Base-by-base conservation (phyloP, 2,113 vertebrate genomes). In the Ailurus styani region DNA sequence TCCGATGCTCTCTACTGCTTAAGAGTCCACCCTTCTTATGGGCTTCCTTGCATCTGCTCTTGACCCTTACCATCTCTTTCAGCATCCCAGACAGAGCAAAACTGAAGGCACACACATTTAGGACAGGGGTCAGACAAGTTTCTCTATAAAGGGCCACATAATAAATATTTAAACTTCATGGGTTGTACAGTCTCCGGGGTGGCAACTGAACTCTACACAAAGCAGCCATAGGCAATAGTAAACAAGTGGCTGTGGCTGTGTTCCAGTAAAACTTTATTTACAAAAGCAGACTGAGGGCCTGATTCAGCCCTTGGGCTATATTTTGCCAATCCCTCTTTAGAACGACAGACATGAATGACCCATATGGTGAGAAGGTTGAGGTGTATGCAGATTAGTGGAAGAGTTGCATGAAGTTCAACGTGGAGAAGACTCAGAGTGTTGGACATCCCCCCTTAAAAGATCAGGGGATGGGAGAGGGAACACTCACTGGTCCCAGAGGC, bases 241-340 rank as follows among this genome's bases (percentile, higher is more conserved):
- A 55, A n/a, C 34, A 72, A 86, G 14, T 14, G 47, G 40, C 7
- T 7, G 0, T 5, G 55, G 55, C 21, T 85, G 34, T 66, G 52
- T 79, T 64, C 73, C 75, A 37, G 90, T 73, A 82, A 93, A 95
- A 86, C 70, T 96, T 94, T 78, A 55, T 93, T 75, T n/a, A 82
- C 29, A 84, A 60, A 55, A 70, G 5, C 15, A 42, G 21, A 34
- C 10, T 2, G 37, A 11, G 40, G 68, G 50, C 55, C 78, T 73
- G 25, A 31, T 37, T 34, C 7, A 27, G 60, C 20, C n/a, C 23
- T 23, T 25, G 47, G 57, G 50, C 14, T 77, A 18, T 79, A 21
- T 45, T 57, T 92, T 72, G 18, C 14, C 79, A 86, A 5, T 7
- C 73, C 68, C 20, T 70, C n/a, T 92, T 50, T 62, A 89, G 87